Conservation (phyloP, 2,797 vertebrate species). For the Chaetodon trifasciatus region DNA sequence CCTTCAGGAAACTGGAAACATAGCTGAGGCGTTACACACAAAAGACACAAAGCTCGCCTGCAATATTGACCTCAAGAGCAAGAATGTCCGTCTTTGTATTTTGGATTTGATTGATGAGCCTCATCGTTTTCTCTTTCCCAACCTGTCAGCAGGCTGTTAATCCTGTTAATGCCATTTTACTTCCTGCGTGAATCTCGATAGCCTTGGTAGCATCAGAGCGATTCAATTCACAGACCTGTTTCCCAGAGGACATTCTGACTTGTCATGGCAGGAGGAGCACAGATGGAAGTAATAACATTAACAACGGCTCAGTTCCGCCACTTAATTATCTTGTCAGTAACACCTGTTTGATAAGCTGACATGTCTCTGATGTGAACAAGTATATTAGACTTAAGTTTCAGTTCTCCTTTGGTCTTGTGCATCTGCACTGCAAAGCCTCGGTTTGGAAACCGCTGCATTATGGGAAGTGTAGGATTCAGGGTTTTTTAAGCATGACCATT, state of each 20-base stretch:
- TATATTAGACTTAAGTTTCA: background rate
- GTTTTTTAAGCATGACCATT: background rate
- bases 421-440: background rate
- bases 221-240: background rate
- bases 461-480: background rate
- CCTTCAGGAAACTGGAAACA: background rate
- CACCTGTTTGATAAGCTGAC: background rate
- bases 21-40: background rate
- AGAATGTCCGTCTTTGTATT: background rate
- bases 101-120: background rate
- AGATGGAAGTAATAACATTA: background rate
- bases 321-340: constrained; percentile 12
- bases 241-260: background rate
- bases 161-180: background rate
- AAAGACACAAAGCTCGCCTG: background rate
- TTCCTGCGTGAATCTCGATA: background rate
- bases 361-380: background rate
- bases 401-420: background rate
- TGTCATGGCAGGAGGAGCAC: background rate
- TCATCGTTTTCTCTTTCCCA: background rate
- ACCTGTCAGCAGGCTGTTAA: background rate
- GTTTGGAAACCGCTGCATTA: background rate
- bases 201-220: background rate
- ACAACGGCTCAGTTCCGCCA: constrained; percentile 3
- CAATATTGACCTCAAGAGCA: background rate